Percentiles rank a stretch among this genome's conserved stretches.
Conservation (phyloP, 64 coral and sea anemone genomes). For the Pocillopora verrucosa region DNA sequence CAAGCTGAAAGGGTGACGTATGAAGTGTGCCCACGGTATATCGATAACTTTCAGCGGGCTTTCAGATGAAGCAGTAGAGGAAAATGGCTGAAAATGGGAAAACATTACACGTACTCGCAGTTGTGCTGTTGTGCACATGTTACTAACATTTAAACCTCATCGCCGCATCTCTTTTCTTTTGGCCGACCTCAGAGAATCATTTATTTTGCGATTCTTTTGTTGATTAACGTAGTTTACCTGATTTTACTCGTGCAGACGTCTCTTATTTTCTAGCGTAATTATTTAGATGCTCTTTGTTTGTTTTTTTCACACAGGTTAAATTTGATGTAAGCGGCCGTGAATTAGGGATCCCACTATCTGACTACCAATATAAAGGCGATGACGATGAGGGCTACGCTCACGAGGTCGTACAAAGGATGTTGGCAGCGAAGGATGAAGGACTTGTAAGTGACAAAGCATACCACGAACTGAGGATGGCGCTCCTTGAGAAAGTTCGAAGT, state of each 20-base stretch:
- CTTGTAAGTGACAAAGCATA: no score
- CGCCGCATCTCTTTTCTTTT: no score
- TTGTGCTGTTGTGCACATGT: no score
- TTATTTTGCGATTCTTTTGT: constrained; percentile 20
- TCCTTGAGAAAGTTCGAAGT: no score
- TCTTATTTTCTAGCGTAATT: constrained; percentile 4
- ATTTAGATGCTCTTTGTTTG: not conserved
- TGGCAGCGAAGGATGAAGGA: no score
- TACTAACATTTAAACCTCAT: no score
- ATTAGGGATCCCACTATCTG: not conserved
- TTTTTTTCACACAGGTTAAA: constrained; percentile 10
- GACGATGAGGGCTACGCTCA: constrained; percentile 6
- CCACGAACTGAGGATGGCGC: no score
- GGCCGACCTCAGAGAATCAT: not conserved
- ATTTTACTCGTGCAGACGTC: constrained; percentile 1
- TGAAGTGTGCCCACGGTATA: not conserved
- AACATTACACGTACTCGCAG: not conserved
- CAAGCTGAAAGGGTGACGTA: not conserved
- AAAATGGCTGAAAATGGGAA: not conserved
- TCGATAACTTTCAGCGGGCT: no score
- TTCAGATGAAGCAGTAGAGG: no score
- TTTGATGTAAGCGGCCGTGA: constrained; percentile 12
- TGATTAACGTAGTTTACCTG: constrained; percentile 18
- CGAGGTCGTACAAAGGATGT: no score
- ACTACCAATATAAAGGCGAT: constrained; percentile 2